phyloP scores from a whole-genome alignment of 2,888 invertebrate species.

The Drosophila siamana region DNA sequence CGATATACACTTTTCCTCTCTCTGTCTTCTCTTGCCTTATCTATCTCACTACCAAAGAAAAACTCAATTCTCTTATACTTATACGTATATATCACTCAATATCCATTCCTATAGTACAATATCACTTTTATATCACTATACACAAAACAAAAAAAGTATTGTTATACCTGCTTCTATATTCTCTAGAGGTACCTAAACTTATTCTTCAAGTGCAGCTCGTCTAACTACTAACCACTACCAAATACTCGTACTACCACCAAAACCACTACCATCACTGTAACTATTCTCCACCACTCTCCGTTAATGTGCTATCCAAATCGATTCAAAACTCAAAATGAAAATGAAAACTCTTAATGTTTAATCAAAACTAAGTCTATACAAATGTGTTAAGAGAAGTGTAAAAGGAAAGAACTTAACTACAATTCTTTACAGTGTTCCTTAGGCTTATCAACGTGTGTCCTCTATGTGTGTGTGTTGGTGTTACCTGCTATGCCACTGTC shows the following conservation, averaged over 20 bases:
- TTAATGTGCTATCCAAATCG: slow-evolving; percentile 64
- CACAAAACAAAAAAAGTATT: slow-evolving; percentile 47
- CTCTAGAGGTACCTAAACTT: slow-evolving; percentile 80
- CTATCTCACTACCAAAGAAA: slow-evolving; percentile 36
- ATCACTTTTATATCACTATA: slow-evolving; percentile 44
- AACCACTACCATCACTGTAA: slow-evolving; percentile 67
- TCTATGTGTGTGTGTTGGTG: slow-evolving; percentile 51
- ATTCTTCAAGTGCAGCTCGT: slow-evolving; percentile 74
- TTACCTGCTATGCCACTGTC: slow-evolving; percentile 64
- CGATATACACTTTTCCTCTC: slow-evolving; percentile 32
- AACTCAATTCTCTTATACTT: slow-evolving; percentile 15
- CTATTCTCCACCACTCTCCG: slow-evolving; percentile 65
- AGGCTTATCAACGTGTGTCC: slow-evolving; percentile 75
- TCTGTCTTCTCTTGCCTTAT: slow-evolving; percentile 39
- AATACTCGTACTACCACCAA: slow-evolving; percentile 44
- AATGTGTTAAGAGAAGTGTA: slow-evolving; percentile 38
- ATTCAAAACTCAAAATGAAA: slow-evolving; percentile 26
- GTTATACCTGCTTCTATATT: slow-evolving; percentile 79
- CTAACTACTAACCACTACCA: slow-evolving; percentile 63
- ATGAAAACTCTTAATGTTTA: slow-evolving; percentile 4
- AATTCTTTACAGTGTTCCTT: slow-evolving; percentile 75
- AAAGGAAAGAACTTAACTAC: slow-evolving; percentile 50
- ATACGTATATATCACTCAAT: slow-evolving; percentile 15
- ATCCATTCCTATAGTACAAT: slow-evolving; percentile 64
- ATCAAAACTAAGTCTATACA: slow-evolving; percentile 12